Evolutionary conservation across 2,797 vertebrate genomes (phyloP), one percentile per base, ranked within the genome.

Genomic region (Clamator glandarius): DNA sequence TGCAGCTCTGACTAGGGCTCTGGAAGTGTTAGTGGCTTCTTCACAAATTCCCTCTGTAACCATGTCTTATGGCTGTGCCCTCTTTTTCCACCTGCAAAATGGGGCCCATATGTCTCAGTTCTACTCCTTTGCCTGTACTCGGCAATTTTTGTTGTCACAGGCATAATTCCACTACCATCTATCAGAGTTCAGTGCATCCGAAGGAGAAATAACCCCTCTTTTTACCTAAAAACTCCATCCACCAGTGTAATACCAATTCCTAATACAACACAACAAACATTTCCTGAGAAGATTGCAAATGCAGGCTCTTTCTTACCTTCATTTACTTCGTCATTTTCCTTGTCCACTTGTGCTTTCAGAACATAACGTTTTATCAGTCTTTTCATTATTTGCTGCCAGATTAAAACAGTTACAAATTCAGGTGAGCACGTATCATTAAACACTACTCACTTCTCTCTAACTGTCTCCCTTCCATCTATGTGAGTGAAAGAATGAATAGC

Each of bases 261-360:
- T 63, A 73, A 69, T 6, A 48, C 4, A 46, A 46, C 0, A 2
- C 15, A 14, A 50, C 73, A 86, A 66, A 61, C 84, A 36, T 8
- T 33, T 4, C 35, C 67, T 75, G n/a, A 62, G 29, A 76, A 35
- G 54, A 58, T 17, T 79, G 33, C 58, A 80, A 66, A 48, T 36
- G 15, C 19, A 52, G 48, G 33, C 16, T 66, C 55, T 97, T 96
- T 67, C 97, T 98, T 96, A 98, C 98, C 98, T 98, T 99, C 98
- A 58, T 99, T 98, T 52, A 99, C 98, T 97, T 99, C 98, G 83
- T 99, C 98, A 11, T 98, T 99, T 96, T 99, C 98, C 97, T 98
- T 98, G 97, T 99, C 98, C 80, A 98, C 98, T 97, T 99, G 98
- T 93, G 98, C 98, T 98, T 98, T 99, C 97, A 99, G 95, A 84